These are phyloP conservation scores for Volucella inanis DNA, from an alignment of 2,888 invertebrate species.

Conservation along the genomic window DNA sequence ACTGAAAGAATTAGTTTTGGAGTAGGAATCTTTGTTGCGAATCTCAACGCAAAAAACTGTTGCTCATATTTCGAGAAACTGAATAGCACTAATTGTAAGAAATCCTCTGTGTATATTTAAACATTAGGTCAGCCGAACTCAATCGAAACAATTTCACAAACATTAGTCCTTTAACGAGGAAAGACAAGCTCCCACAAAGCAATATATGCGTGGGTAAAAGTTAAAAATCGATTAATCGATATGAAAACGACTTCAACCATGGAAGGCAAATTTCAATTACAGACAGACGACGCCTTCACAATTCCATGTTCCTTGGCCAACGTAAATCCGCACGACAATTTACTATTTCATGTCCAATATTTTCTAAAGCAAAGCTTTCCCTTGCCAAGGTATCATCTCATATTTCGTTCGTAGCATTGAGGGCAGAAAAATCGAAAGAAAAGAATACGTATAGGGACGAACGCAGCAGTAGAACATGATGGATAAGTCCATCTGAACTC, in stretches of 20 bases:
- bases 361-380: conserved; percentile 58
- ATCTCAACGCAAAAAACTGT: too few species aligned
- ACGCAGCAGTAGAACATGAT: conserved; percentile 59
- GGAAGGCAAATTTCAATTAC: conserved; percentile 59
- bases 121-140: too few species aligned
- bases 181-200: conserved; percentile 42
- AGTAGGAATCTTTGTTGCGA: too few species aligned
- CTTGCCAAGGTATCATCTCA: conserved; percentile 56
- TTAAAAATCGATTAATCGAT: conserved; percentile 63
- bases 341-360: conserved; percentile 52
- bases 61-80: too few species aligned
- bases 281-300: conserved; percentile 57
- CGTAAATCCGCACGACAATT: conserved; percentile 45
- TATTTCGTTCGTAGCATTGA: conserved; percentile 41
- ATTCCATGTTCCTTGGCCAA: conserved; percentile 29
- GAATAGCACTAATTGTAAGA: too few species aligned
- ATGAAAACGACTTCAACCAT: conserved; percentile 58
- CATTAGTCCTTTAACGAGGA: too few species aligned
- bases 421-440: neutral
- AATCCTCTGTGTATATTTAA: too few species aligned
- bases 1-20: too few species aligned
- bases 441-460: neutral
- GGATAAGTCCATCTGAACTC: conserved; percentile 72
- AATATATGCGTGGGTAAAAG: conserved; percentile 60
- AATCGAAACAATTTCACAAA: too few species aligned